Percentiles rank a stretch among this genome's conserved stretches.
phyloP scores from a whole-genome alignment of 1,140 invertebrate genomes.

The Belonocnema kinseyi region DNA sequence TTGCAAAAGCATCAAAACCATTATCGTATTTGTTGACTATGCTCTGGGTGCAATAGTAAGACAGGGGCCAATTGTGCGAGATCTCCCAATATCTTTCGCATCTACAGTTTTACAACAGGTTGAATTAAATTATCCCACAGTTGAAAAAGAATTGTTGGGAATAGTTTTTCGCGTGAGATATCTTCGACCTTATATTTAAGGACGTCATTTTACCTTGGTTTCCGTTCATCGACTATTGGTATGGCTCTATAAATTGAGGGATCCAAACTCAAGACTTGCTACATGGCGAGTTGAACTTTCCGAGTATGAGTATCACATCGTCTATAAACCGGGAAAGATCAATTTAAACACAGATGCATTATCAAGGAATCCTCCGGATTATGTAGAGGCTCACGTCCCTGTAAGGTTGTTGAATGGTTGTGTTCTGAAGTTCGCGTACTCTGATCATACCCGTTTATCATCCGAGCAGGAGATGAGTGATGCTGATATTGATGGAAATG shows the following conservation, averaged over 20 bases:
- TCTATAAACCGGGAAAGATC: not conserved
- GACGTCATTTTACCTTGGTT: not conserved
- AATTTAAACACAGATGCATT: not conserved
- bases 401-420: too few relatives aligned
- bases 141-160: too few relatives aligned
- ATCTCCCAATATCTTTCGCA: too few relatives aligned
- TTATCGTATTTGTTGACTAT: too few relatives aligned
- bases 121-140: too few relatives aligned
- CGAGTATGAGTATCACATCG: not conserved
- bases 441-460: too few relatives aligned
- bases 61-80: slow-evolving; percentile 31
- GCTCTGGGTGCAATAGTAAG: slow-evolving; percentile 35
- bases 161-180: not conserved
- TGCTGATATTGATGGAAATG: too few relatives aligned
- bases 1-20: slow-evolving; percentile 24
- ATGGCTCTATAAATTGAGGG: too few relatives aligned
- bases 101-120: not conserved
- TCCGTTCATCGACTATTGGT: not conserved
- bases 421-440: too few relatives aligned
- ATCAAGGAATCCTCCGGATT: not conserved
- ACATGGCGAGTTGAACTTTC: not conserved
- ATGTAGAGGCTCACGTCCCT: too few relatives aligned
- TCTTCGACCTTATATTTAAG: not conserved
- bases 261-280: not conserved
- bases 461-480: too few relatives aligned